These are phyloP conservation scores for Fregata magnificens DNA, from an alignment of 2,113 vertebrate genomes.

Conservation along the genomic window DNA sequence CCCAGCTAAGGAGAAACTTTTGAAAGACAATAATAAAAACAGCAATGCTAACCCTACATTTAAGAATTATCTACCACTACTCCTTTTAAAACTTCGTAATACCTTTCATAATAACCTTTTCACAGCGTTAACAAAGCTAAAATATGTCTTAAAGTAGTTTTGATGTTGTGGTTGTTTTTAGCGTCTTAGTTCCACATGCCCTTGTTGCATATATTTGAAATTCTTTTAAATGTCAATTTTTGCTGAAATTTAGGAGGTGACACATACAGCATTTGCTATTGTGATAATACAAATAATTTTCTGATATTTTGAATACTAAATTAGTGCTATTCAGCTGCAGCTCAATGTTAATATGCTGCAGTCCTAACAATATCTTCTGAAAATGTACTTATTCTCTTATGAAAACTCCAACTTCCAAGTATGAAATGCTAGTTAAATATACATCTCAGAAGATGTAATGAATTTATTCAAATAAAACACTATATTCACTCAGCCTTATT, in stretches of 20 bases:
- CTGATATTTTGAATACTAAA: not conserved
- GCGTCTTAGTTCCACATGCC: not conserved
- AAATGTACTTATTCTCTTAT: not conserved
- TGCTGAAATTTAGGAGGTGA: not conserved
- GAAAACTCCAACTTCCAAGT: not conserved
- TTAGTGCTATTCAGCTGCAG: not conserved
- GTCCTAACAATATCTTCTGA: not conserved
- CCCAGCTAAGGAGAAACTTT: not conserved
- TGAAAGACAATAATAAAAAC: not conserved
- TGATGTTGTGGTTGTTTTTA: not conserved
- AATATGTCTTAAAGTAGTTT: not conserved
- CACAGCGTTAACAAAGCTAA: not conserved
- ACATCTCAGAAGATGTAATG: not conserved
- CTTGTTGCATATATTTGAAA: not conserved
- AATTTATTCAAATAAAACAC: not conserved
- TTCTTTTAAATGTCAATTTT: not conserved
- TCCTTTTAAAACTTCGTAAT: not conserved
- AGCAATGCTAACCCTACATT: not conserved
- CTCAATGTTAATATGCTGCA: not conserved
- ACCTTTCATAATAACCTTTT: not conserved
- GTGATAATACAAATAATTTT: not conserved
- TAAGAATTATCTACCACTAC: not conserved
- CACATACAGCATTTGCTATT: not conserved
- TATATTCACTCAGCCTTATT: not conserved
- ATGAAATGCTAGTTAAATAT: not conserved